These are phyloP conservation scores for Phainopepla nitens DNA, from an alignment of 2,113 vertebrate genomes.

Conservation along the genomic window DNA sequence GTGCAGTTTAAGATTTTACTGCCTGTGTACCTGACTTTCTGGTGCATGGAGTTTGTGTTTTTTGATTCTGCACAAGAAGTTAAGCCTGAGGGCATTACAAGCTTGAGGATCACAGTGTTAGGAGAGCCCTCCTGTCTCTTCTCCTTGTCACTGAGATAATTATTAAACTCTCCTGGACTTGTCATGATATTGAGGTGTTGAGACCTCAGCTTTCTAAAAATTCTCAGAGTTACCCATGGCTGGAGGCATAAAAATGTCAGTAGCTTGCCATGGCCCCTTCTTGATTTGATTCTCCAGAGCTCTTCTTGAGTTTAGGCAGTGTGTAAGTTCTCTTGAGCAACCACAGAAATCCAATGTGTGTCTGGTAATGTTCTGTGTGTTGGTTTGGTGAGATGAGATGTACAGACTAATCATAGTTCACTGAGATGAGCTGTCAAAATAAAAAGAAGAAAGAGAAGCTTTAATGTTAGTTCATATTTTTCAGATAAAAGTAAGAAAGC, in stretches of 20 bases:
- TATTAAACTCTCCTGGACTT: not conserved
- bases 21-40: not conserved
- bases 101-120: not conserved
- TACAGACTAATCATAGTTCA: fast-evolving
- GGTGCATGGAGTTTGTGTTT: not conserved
- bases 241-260: not conserved
- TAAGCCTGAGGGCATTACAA: not conserved
- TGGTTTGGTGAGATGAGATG: not conserved
- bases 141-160: not conserved
- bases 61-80: not conserved
- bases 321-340: not conserved
- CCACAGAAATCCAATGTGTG: fast-evolving
- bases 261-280: not conserved
- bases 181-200: not conserved
- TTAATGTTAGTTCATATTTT: not conserved
- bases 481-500: not conserved
- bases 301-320: not conserved
- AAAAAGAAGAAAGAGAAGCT: not conserved
- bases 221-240: not conserved
- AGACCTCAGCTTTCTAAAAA: not conserved
- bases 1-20: not conserved
- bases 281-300: not conserved
- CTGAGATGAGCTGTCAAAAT: not conserved
- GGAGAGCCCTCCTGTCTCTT: not conserved
- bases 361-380: not conserved